A percentile compares a stretch with the other conserved stretches of the same genome.
phyloP scores from a whole-genome alignment of 2,888 invertebrate species.

The Melipona bicolor region DNA sequence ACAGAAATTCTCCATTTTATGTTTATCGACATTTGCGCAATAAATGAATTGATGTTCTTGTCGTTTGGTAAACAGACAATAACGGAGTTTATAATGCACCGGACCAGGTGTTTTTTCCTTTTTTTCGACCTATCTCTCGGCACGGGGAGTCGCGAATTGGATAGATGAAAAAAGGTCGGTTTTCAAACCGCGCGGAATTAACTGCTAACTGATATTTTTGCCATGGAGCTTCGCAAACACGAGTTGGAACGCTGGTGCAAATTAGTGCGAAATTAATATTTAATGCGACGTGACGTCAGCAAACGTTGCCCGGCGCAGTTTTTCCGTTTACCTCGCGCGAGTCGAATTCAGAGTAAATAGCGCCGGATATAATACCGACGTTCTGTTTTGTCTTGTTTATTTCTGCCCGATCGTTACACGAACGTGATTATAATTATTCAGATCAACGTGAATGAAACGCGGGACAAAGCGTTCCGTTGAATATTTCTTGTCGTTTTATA shows the following conservation, averaged over 20 bases:
- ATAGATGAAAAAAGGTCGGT: neutral
- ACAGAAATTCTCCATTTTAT: neutral
- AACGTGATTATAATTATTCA: neutral
- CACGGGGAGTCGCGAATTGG: neutral
- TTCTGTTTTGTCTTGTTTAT: neutral
- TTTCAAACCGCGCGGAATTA: constrained; percentile 8
- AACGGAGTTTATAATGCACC: constrained; percentile 8
- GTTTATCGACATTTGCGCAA: neutral
- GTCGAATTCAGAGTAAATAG: neutral
- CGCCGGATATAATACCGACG: neutral
- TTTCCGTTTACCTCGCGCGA: neutral
- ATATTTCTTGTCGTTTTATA: neutral
- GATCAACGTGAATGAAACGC: neutral
- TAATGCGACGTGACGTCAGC: constrained; percentile 18
- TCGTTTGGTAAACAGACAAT: constrained; percentile 21
- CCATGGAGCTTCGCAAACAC: neutral
- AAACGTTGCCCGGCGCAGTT: neutral
- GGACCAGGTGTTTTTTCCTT: neutral
- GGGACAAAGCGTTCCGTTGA: neutral
- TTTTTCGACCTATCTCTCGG: neutral
- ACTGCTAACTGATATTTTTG: constrained; percentile 30
- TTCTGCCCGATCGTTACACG: neutral
- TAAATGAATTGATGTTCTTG: constrained; percentile 35
- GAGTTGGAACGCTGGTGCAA: constrained; percentile 1
- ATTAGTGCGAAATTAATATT: constrained; percentile 46